Base-by-base conservation (phyloP, 2,797 vertebrate genomes). In the Phylloscopus collybita region DNA sequence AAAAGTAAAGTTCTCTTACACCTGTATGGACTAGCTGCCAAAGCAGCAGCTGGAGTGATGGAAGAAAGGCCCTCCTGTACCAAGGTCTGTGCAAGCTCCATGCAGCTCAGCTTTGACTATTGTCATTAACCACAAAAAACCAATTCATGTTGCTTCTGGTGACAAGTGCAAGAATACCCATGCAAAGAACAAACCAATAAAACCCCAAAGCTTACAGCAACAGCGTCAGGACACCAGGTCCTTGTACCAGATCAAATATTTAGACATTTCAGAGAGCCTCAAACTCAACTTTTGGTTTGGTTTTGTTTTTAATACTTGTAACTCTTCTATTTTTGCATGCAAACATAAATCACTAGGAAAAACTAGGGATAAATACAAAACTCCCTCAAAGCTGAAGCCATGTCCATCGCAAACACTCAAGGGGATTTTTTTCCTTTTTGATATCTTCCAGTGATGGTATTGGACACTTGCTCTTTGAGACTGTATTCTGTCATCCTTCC, bases 401-500 rank as follows among this genome's bases (percentile, higher is more conserved):
- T 0, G 0, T 61, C 20, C 76, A 87, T 23, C 78, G 11, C 26
- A 76, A 78, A 56, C 47, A 65, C 25, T 79, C 29, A 13, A 75
- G 25, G 14, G 20, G 13, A 64, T 56, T 73, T 83, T 89, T 86
- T 82, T 87, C 53, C 45, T 59, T 80, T 57, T 23, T 26, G 11
- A 3, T 61, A 53, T 34, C 84, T 90, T 76, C 53, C 67, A 57
- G 71, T 9, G 42, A 73, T 3, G 1, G 61, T 9, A 88, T 2
- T 70, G 74, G 71, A 62, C 78, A 47, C 51, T 62, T 61, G 51
- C 64, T 80, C 40, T 66, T 42, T 4, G 23, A 75, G 51, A 69
- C 8, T 56, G 36, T 25, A 83, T 60, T 86, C 66, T 79, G 82
- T 62, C 66, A 42, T 72, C 86, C 89, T 86, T 93, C 80, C 87